These are phyloP conservation scores for Austrolebias charrua DNA, from an alignment of 2,797 vertebrate genomes.

Conservation along the genomic window DNA sequence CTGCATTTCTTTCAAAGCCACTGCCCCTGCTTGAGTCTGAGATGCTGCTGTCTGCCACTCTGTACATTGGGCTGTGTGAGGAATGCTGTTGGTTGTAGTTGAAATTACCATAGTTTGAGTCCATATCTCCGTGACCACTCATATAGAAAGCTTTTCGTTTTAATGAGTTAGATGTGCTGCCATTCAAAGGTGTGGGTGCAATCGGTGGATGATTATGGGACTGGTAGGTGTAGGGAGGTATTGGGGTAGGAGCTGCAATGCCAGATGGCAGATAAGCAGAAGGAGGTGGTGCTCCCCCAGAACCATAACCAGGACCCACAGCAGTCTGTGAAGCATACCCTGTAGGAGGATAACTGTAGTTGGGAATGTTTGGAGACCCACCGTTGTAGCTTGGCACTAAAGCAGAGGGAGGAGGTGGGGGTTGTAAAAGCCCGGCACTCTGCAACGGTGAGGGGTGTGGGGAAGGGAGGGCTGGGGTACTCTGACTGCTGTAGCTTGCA, in stretches of 20 bases:
- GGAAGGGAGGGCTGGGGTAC: conserved; percentile 91
- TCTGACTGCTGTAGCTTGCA: conserved; percentile 93
- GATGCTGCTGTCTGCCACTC: conserved; percentile 92
- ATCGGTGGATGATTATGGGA: conserved; percentile 92
- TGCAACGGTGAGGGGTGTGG: conserved; percentile 97
- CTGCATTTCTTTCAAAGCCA: conserved; percentile 94
- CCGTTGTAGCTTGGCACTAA: conserved; percentile 93
- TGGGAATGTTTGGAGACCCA: conserved; percentile 93
- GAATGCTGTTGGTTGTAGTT: conserved; percentile 98
- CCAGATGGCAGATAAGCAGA: conserved; percentile 96
- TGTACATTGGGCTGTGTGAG: conserved; percentile 97
- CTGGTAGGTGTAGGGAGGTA: conserved; percentile 96
- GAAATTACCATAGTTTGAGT: conserved; percentile 95
- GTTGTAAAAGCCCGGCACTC: conserved; percentile 93
- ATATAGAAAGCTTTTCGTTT: conserved; percentile 99
- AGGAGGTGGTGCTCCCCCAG: conserved; percentile 91
- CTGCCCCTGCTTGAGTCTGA: conserved; percentile 92
- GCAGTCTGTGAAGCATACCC: conserved; percentile 94
- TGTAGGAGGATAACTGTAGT: conserved; percentile 93
- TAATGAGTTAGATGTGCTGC: conserved; percentile 94
- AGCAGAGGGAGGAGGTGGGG: conserved; percentile 86
- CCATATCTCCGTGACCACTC: conserved; percentile 97
- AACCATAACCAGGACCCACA: conserved; percentile 93
- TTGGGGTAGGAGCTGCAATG: conserved; percentile 95
- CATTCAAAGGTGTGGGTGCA: conserved; percentile 91